These are phyloP conservation scores for Amblyteles armatorius DNA, from an alignment of 2,888 invertebrate species.

Conservation along the genomic window DNA sequence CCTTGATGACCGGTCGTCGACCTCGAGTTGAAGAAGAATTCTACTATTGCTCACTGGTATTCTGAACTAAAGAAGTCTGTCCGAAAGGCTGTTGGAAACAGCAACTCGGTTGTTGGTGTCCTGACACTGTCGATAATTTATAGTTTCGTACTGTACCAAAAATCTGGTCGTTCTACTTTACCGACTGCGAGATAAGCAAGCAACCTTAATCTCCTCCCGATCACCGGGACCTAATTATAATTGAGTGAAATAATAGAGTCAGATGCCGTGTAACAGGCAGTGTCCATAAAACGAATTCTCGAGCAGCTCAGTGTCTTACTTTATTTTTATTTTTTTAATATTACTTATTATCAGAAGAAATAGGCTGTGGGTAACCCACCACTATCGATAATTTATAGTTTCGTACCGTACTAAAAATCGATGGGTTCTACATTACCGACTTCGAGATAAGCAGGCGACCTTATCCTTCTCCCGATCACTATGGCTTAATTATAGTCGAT, in stretches of 20 bases:
- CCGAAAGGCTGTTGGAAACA: background rate
- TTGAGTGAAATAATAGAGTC: conserved; percentile 18
- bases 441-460: too few species aligned
- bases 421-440: too few species aligned
- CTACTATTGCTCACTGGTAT: background rate
- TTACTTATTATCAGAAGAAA: background rate
- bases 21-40: background rate
- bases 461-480: too few species aligned
- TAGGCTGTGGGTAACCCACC: background rate
- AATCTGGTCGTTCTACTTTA: background rate
- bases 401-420: background rate
- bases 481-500: too few species aligned
- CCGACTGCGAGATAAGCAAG: background rate
- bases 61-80: background rate
- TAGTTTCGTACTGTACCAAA: background rate
- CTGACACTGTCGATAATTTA: background rate
- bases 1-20: background rate
- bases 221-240: conserved; percentile 23
- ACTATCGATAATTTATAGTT: background rate
- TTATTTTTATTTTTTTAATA: background rate
- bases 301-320: background rate
- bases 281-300: conserved; percentile 1
- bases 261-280: conserved; percentile 16
- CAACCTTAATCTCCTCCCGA: background rate
- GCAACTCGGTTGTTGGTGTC: background rate